Evolutionary conservation across 2,797 vertebrate species (phyloP).

Genomic region (Syndactyla subalaris): DNA sequence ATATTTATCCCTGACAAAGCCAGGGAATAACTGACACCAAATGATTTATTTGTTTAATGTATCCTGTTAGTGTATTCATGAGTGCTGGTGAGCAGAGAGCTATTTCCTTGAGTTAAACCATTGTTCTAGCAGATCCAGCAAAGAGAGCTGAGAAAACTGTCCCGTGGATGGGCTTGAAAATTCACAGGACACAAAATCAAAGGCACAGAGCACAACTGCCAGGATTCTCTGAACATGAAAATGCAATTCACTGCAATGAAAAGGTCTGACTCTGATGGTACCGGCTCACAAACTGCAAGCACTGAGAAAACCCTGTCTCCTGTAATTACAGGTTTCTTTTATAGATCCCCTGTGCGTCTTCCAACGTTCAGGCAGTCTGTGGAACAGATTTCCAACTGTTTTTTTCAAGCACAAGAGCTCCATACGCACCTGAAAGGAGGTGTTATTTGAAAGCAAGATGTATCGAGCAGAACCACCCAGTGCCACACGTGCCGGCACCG

Average conservation of each 20-base stretch:
- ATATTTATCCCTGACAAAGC: slow-evolving; percentile 22
- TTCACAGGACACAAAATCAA: not conserved
- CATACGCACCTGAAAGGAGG: accelerated
- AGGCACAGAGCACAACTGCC: not conserved
- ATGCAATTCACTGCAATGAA: not conserved
- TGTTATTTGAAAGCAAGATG: not conserved
- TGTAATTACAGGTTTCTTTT: not conserved
- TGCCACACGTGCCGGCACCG: accelerated
- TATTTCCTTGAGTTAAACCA: not conserved
- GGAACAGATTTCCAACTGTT: not conserved
- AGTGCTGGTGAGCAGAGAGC: not conserved
- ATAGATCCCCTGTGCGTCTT: accelerated
- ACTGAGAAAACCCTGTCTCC: not conserved
- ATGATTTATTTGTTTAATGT: slow-evolving; percentile 15
- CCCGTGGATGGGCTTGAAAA: not conserved
- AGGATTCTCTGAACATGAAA: not conserved
- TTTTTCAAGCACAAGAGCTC: not conserved
- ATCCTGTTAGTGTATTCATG: not conserved
- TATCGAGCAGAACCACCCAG: not conserved
- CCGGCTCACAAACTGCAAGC: not conserved
- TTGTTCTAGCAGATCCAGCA: not conserved
- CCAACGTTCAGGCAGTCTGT: accelerated
- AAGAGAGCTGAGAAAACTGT: not conserved
- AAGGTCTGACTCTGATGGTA: not conserved
- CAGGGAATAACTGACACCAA: not conserved